Base-by-base conservation (phyloP, 2,888 invertebrate genomes). In the Tetheella fluctuosa region DNA sequence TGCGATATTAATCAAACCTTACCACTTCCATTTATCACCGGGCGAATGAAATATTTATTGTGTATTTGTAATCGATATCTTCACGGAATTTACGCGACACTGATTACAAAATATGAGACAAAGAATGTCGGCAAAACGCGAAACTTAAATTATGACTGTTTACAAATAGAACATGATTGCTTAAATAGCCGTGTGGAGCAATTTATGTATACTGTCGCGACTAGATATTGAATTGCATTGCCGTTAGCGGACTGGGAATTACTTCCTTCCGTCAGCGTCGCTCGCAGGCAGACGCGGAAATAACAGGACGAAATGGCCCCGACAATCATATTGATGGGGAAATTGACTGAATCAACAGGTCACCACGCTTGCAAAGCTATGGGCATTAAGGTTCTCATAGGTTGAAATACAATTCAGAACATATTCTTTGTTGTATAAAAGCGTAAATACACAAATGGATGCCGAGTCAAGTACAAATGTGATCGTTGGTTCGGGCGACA, bases 341-440 rank as follows among this genome's bases (percentile, higher is more conserved):
- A 91, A 89, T 89, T 83, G 81, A 80, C 84, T 83, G 83, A 88
- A 86, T 90, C 90, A 90, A 91, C 90, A 91, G 87, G 89, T 89
- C 80, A 76, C 61, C 69, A 64, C 65, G 30, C 67, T 68, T 72
- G 71, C 71, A 53, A 65, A 75, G 73, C 66, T 74, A 79, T 81
- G 80, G 42, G 42, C 64, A 64, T 54, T 65, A 57, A 64, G 66
- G 59, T 54, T 42, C 3, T 42, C 7, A 1, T 30, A 8, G 30
- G 30, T 1, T 7, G n/a, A 42, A 15, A 42, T 17, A 42, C 42
- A n/a, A 15, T 37, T 15, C 37, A 37, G 37, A 6, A 17, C n/a
- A 42, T 42, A 42, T 42, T 42, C 5, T 17, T 17, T 42, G 17
- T 42, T 15, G 17, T 13, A 34, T 34, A 2, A 39, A 39, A n/a